phyloP scores from a whole-genome alignment of 2,888 invertebrate genomes.

The Acleris literana region DNA sequence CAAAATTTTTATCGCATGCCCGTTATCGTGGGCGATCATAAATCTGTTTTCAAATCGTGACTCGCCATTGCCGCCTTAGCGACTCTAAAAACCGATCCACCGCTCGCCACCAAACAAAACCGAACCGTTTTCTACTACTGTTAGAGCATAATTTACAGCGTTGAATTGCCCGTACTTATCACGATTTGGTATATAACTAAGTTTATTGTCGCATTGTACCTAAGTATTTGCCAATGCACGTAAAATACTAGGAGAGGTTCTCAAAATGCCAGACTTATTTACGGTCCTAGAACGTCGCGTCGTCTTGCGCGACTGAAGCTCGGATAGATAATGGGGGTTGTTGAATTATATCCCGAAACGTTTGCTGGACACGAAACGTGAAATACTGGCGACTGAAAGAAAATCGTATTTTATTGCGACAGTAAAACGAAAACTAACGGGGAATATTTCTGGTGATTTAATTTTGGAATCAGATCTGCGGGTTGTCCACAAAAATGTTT shows the following conservation, averaged over 20 bases:
- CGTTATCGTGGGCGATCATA: slow-evolving; percentile 82
- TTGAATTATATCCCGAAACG: slow-evolving; percentile 38
- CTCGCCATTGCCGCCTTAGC: slow-evolving; percentile 66
- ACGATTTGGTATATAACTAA: slow-evolving; percentile 60
- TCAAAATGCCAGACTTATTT: slow-evolving; percentile 80
- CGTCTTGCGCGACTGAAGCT: slow-evolving; percentile 40
- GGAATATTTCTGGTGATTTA: slow-evolving; percentile 15
- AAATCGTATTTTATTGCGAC: slow-evolving; percentile 10
- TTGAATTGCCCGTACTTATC: slow-evolving; percentile 58
- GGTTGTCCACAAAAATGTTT: no score
- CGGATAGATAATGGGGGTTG: slow-evolving; percentile 40
- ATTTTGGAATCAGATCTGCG: background rate
- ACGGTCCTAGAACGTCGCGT: slow-evolving; percentile 59
- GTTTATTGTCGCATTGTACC: slow-evolving; percentile 79
- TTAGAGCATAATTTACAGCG: slow-evolving; percentile 71
- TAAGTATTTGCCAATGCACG: slow-evolving; percentile 82
- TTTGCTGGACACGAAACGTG: slow-evolving; percentile 17
- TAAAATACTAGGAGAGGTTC: slow-evolving; percentile 78
- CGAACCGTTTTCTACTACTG: slow-evolving; percentile 53
- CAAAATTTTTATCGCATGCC: slow-evolving; percentile 80
- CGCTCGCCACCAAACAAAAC: slow-evolving; percentile 54
- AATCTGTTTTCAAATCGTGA: slow-evolving; percentile 83
- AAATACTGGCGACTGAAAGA: slow-evolving; percentile 12
- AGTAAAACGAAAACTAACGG: slow-evolving; percentile 45
- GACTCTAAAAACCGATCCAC: slow-evolving; percentile 61